These are phyloP conservation scores for Geococcyx californianus DNA, from an alignment of 2,113 vertebrate species.

Conservation along the genomic window DNA sequence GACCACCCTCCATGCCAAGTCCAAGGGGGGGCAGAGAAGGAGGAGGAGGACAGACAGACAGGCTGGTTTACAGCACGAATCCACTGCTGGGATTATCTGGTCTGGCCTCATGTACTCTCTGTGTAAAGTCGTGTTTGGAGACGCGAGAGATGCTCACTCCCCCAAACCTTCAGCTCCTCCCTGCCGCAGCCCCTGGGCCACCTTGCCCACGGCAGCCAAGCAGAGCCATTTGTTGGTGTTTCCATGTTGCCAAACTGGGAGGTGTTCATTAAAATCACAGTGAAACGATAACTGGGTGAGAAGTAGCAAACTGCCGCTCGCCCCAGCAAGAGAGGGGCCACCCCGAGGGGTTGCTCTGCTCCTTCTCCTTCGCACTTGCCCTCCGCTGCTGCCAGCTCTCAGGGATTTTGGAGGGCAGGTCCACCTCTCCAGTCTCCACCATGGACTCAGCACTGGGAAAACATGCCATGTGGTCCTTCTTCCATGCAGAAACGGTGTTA, in stretches of 20 bases:
- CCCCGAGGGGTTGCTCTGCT: not conserved
- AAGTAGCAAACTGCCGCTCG: not conserved
- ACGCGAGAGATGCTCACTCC: not conserved
- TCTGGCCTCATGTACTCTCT: not conserved
- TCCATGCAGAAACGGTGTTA: not conserved
- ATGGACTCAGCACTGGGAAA: not conserved
- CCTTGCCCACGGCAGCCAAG: not conserved
- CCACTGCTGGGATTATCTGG: not conserved
- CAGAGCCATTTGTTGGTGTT: not conserved
- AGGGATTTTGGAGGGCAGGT: not conserved
- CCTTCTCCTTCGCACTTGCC: not conserved
- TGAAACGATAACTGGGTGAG: not conserved
- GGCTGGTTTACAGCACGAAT: not conserved
- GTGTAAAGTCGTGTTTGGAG: not conserved
- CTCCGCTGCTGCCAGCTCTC: not conserved
- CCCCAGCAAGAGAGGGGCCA: not conserved
- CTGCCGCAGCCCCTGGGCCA: too few relatives aligned
- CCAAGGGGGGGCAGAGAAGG: accelerated
- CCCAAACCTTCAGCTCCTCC: not conserved
- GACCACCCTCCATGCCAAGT: not conserved
- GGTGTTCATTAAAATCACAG: slow-evolving; percentile 10
- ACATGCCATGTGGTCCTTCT: accelerated
- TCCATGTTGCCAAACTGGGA: not conserved
- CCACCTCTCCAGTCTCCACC: not conserved
- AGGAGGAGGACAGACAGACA: not conserved